Base-by-base conservation (phyloP, 2,888 invertebrate genomes). In the Lagria hirta region DNA sequence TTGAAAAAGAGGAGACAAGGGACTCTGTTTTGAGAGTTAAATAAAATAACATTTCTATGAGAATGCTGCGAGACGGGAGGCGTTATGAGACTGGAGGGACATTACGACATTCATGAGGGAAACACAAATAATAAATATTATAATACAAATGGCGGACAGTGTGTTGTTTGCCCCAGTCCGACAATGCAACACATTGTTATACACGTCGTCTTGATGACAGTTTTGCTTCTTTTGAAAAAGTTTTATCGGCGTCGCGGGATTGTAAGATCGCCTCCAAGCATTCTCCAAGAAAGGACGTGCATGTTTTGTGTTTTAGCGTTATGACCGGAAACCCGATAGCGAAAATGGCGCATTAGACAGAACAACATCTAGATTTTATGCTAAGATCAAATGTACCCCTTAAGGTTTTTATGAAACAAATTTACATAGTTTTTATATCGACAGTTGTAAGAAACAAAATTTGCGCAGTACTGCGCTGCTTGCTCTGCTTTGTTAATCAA, bases 71-170 rank as follows among this genome's bases (percentile, higher is more conserved):
- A 61, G 51, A 51, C 55, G 54, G 55, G 60, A 55, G 62, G 59
- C 62, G 64, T 68, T 67, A 69, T 60, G 68, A 62, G 62, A 56
- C 68, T 58, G 55, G 56, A 51, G 70, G 69, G 70, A 69, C 65
- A 62, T 57, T 55, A 58, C 62, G 54, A 54, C 60, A 51, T 58
- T 61, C 69, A 63, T 58, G 59, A 61, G 70, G 71, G 71, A 72
- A 60, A 64, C 66, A 69, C 70, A 69, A 70, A 71, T 71, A 71
- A 72, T 72, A 71, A 72, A 72, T 72, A 72, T 71, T 71, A 70
- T 70, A 71, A 71, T 70, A 66, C 66, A 62, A 61, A 66, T 62
- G 61, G 62, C 57, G 62, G 57, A 49, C 54, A 58, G 55, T 57
- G 57, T 55, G 57, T 48, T 45, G 55, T 53, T 53, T 46, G 44